phyloP scores from a whole-genome alignment of 2,797 vertebrate genomes.

The Tragelaphus oryx region DNA sequence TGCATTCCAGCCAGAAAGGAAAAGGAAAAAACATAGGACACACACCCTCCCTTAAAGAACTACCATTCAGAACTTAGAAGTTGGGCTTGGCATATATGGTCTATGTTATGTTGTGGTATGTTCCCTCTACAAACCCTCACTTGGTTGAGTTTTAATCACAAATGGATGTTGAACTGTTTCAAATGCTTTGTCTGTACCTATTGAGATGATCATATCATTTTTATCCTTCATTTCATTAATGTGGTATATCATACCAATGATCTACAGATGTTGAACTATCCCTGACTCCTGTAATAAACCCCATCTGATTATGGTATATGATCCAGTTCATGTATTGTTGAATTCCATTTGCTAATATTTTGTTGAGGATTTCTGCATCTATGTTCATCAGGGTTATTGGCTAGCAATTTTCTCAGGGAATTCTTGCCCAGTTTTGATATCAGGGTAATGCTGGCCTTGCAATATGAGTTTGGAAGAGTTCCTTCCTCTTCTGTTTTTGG shows the following conservation, averaged over 20 bases:
- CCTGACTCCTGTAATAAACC: background rate
- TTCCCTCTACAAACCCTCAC: background rate
- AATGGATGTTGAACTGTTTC: background rate
- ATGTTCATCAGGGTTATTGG: background rate
- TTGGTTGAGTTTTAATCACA: background rate
- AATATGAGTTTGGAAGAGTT: background rate
- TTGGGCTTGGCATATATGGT: background rate
- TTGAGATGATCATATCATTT: background rate
- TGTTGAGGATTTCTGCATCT: background rate
- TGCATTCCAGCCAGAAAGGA: background rate
- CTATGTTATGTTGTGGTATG: background rate
- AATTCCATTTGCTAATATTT: background rate
- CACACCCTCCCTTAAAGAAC: background rate
- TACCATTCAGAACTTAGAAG: background rate
- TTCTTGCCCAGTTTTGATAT: background rate
- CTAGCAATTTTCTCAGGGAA: background rate
- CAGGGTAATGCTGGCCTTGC: background rate
- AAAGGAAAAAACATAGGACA: background rate
- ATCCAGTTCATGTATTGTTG: background rate
- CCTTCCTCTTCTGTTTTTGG: background rate
- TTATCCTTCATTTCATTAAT: background rate
- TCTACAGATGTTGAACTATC: background rate
- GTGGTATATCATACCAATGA: background rate
- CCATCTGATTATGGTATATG: background rate
- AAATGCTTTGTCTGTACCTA: background rate